Evolutionary conservation across 2,888 invertebrate genomes (phyloP), one percentile per base, ranked within the genome.

Genomic region (Caenorhabditis angaria): DNA sequence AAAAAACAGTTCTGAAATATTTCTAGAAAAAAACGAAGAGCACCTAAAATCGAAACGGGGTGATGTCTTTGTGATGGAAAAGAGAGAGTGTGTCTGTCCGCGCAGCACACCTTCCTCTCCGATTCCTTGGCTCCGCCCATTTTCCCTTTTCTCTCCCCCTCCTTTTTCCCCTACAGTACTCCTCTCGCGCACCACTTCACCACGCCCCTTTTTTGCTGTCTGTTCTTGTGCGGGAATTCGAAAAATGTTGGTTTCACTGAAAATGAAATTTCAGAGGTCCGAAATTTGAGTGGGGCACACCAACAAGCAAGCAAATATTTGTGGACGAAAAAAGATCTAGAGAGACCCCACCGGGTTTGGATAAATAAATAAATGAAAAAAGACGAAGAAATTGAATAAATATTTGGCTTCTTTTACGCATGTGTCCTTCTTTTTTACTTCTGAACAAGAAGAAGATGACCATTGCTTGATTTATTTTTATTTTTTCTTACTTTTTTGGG

Each of bases 341-440:
- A 32, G 51, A 29, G 24, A 25, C 61, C 61, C 53, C 55, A 50
- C 32, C 56, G 58, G 53, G 57, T 65, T 54, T 57, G 71, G 67
- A 72, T 72, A 72, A 72, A 72, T 72, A 72, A 72, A 72, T 61
- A 41, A 41, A 41, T 12, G 18, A 18, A 41, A 41, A 18, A 41
- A 41, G 41, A 41, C 41, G 14, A 41, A 71, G 71, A 71, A 71
- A 71, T 71, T 71, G 71, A 71, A 71, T 72, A 72, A 72, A 72
- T 72, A 72, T 72, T 72, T 72, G 72, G 72, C 72, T 72, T 72
- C 72, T 72, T 72, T 53, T 57, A 20, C 55, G 59, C 59, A 61
- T 59, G 58, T 61, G 61, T 57, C 24, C 32, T 50, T 60, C 29
- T 10, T 24, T 28, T 20, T 48, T n/a, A n/a, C n/a, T n/a, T n/a